These are phyloP conservation scores for Echeneis naucrates DNA, from an alignment of 2,797 vertebrate species.

Conservation along the genomic window DNA sequence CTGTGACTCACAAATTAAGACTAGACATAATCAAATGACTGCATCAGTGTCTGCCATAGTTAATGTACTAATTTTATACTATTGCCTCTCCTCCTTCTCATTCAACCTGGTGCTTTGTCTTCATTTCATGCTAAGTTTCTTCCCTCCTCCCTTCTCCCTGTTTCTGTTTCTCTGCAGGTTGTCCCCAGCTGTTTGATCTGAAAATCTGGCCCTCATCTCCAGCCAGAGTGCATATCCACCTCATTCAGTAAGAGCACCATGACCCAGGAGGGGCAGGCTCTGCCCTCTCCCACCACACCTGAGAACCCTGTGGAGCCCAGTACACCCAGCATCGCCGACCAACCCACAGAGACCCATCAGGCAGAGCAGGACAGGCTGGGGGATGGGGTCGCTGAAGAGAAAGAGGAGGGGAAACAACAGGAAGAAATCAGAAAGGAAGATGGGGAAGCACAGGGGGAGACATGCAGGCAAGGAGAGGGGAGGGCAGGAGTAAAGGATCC, in stretches of 20 bases:
- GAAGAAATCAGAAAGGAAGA: slow-evolving; percentile 47
- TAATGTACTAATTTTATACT: slow-evolving; percentile 20
- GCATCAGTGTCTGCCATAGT: slow-evolving; percentile 3
- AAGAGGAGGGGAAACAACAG: slow-evolving; percentile 50
- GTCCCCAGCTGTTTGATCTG: slow-evolving; percentile 38
- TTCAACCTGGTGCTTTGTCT: slow-evolving; percentile 15
- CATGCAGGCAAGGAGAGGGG: slow-evolving; percentile 41
- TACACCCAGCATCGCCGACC: slow-evolving; percentile 18
- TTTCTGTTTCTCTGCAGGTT: slow-evolving; percentile 27
- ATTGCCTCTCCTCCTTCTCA: neutral
- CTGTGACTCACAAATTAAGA: slow-evolving; percentile 39
- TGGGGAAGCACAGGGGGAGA: slow-evolving; percentile 45
- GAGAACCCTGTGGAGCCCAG: slow-evolving; percentile 65
- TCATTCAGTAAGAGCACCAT: slow-evolving; percentile 76
- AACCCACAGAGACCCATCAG: slow-evolving; percentile 36
- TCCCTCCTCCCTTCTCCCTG: slow-evolving; percentile 15
- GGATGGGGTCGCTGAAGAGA: slow-evolving; percentile 23
- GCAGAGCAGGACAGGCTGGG: slow-evolving; percentile 51
- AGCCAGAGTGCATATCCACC: slow-evolving; percentile 49
- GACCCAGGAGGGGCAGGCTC: slow-evolving; percentile 87
- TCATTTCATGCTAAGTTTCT: slow-evolving; percentile 27
- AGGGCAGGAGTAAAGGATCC: slow-evolving; percentile 39
- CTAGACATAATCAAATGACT: slow-evolving; percentile 47
- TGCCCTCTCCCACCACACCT: slow-evolving; percentile 77
- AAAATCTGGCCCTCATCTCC: slow-evolving; percentile 43